Base-by-base conservation (phyloP, 2,888 invertebrate species). In the Pammene fasciana region DNA sequence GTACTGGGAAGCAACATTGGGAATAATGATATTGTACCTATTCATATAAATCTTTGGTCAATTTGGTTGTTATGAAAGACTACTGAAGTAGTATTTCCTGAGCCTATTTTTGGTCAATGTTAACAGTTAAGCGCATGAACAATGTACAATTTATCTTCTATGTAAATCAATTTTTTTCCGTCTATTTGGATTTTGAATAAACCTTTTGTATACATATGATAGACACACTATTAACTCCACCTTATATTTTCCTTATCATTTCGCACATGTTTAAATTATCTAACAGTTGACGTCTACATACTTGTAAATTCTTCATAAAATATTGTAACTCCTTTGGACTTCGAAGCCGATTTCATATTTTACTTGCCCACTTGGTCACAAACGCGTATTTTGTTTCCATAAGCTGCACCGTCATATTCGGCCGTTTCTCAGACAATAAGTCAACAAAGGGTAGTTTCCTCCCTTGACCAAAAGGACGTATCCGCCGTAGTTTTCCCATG, bases 341-440 rank as follows among this genome's bases (percentile, higher is more conserved):
- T 18, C 50, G 50, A 50, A 50, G 50, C 50, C 10, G 50, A 50
- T 54, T 54, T 54, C 7, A 34, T n/a, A 54, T 13, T 45, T 57
- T 3, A 41, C 16, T 57, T 41, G 38, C 16, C 38, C 13, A 38
- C 34, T 52, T 46, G 45, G 10, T 45, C 52, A 34, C 13, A 43
- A 18, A 18, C 26, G 10, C n/a, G n/a, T 14, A n/a, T 43, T 34
- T 60, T 48, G 48, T 50, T 8, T 61, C 48, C 62, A 16, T 61
- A 52, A 62, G 62, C 62, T 52, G 62, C 62, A 50, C n/a, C 38
- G 50, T 62, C 52, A 62, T 62, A 62, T 62, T 59, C 45, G 38
- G 38, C 62, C 50, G 62, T 62, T 62, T 52, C 62, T 52, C 48
- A 62, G 52, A 52, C 62, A 62, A 62, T 62, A 62, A 62, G 62